These are phyloP conservation scores for Thaleichthys pacificus DNA, from an alignment of 2,797 vertebrate genomes.

Conservation along the genomic window DNA sequence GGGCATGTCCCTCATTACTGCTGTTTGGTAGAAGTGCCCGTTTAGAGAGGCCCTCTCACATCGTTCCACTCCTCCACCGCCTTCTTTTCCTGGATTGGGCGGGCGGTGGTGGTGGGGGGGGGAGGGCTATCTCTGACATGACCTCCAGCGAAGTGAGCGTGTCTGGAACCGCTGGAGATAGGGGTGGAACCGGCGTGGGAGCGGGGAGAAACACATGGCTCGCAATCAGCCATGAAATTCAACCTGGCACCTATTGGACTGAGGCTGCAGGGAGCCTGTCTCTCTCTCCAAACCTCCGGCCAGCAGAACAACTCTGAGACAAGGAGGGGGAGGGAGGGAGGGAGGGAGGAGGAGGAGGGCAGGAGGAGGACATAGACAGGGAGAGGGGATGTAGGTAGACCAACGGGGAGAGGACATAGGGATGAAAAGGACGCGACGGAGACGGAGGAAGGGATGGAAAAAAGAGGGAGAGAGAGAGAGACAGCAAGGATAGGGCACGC, in stretches of 20 bases:
- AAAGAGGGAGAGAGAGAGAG: background rate
- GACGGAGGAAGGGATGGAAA: too few species aligned
- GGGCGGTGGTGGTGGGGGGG: conserved; percentile 36
- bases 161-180: conserved; percentile 67
- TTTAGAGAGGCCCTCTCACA: conserved; percentile 17
- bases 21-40: conserved; percentile 49
- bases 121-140: conserved; percentile 64
- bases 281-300: conserved; percentile 33
- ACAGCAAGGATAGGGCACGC: conserved; percentile 56
- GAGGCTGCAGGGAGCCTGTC: conserved; percentile 57
- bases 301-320: conserved; percentile 42
- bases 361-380: background rate
- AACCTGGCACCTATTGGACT: conserved; percentile 67
- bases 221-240: conserved; percentile 74
- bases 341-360: conserved; percentile 37
- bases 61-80: conserved; percentile 29
- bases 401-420: background rate
- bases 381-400: background rate
- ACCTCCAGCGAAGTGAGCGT: conserved; percentile 70
- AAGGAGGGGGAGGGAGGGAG: conserved; percentile 30
- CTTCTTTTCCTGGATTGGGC: conserved; percentile 54
- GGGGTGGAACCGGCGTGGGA: conserved; percentile 54
- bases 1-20: conserved; percentile 65
- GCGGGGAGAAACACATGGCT: conserved; percentile 64
- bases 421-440: conserved; percentile 25